A percentile compares a stretch with the other conserved stretches of the same genome.
These are phyloP conservation scores for Lepilemur ruficaudatus DNA, from an alignment of 2,797 vertebrate species.

Conservation along the genomic window DNA sequence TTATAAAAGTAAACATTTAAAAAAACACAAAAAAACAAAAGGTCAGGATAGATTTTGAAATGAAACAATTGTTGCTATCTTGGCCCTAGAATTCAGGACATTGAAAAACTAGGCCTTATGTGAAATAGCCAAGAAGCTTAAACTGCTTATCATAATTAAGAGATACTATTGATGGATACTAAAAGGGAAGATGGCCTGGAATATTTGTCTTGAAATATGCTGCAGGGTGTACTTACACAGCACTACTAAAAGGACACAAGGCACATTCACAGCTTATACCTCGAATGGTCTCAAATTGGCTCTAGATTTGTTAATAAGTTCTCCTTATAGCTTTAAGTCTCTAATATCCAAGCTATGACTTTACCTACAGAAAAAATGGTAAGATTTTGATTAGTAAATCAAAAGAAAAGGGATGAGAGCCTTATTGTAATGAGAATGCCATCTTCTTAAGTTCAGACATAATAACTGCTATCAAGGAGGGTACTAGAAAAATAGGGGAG, in stretches of 20 bases:
- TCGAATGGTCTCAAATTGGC: not conserved
- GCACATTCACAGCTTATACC: not conserved
- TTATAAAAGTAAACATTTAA: not conserved
- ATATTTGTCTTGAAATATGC: not conserved
- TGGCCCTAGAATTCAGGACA: not conserved
- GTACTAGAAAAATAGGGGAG: not conserved
- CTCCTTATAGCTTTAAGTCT: not conserved
- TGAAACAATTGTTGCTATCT: not conserved
- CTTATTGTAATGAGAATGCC: not conserved
- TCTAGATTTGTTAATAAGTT: not conserved
- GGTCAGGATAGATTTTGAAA: not conserved
- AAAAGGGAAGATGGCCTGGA: not conserved
- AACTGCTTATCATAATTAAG: not conserved
- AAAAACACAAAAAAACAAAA: not conserved
- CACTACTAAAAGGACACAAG: not conserved
- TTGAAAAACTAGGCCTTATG: not conserved
- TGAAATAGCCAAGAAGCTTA: constrained; percentile 5
- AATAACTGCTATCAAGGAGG: not conserved
- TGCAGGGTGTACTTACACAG: not conserved
- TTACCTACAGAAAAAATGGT: not conserved
- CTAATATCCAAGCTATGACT: not conserved
- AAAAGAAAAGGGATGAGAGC: not conserved
- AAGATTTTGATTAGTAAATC: not conserved
- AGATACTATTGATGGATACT: not conserved
- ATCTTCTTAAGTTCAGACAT: not conserved